phyloP scores from a whole-genome alignment of 2,797 vertebrate species.

The Denticeps clupeoides region DNA sequence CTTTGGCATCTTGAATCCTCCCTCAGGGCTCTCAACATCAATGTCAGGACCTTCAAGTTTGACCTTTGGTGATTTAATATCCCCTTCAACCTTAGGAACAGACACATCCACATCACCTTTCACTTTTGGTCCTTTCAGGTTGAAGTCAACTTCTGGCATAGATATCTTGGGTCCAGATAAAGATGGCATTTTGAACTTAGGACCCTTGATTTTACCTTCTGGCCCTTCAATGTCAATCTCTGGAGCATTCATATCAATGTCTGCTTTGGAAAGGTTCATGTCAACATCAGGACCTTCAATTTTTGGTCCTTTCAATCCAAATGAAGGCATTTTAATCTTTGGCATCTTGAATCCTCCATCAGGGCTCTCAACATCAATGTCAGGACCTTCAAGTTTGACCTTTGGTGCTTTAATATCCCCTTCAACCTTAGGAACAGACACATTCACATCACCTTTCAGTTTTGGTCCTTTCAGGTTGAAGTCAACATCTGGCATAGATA shows the following conservation, averaged over 20 bases:
- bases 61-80: conserved; percentile 4
- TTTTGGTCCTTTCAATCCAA: not conserved
- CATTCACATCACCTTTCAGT: conserved; percentile 3
- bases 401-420: not conserved
- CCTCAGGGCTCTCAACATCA: conserved; percentile 6
- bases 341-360: conserved; percentile 11
- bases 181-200: conserved; percentile 32
- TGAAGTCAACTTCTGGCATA: conserved; percentile 16
- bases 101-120: conserved; percentile 9
- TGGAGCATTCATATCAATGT: conserved; percentile 25
- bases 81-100: conserved; percentile 12
- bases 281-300: conserved; percentile 6
- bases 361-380: not conserved
- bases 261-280: conserved; percentile 26
- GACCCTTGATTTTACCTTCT: conserved; percentile 25
- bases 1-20: conserved; percentile 14
- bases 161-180: too few relatives aligned
- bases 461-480: not conserved
- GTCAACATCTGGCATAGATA: conserved; percentile 2
- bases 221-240: conserved; percentile 13
- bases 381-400: not conserved
- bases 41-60: conserved; percentile 1
- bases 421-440: not conserved
- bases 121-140: conserved; percentile 18
- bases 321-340: conserved; percentile 8